phyloP scores from a whole-genome alignment of 2,113 vertebrate genomes.

The Globicephala melas region DNA sequence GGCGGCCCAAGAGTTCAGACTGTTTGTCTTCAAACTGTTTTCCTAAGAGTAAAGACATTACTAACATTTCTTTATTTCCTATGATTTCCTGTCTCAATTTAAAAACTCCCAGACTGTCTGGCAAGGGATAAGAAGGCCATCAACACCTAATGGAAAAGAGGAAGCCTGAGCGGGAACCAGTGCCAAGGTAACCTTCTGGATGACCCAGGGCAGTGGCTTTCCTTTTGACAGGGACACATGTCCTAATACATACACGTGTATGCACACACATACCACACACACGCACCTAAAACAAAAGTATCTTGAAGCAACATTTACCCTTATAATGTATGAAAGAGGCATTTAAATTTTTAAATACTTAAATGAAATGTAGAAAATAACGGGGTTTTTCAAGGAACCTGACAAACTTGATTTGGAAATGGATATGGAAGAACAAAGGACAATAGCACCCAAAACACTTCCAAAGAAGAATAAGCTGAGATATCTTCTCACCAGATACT shows the following conservation, averaged over 20 bases:
- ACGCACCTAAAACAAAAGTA: neutral
- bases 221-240: neutral
- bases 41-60: neutral
- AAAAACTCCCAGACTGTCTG: neutral
- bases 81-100: neutral
- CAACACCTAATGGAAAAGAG: neutral
- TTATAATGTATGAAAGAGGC: neutral
- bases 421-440: neutral
- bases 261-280: neutral
- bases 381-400: neutral
- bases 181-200: neutral
- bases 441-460: neutral
- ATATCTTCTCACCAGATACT: neutral
- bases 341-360: neutral
- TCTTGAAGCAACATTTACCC: neutral
- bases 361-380: neutral
- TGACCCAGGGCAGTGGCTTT: neutral
- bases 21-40: constrained; percentile 24
- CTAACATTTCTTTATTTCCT: neutral
- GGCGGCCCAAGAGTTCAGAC: neutral
- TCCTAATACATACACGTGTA: neutral
- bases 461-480: neutral
- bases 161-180: neutral
- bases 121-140: neutral
- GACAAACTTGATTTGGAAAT: neutral